Evolutionary conservation across 2,888 invertebrate species (phyloP), one percentile per base, ranked within the genome.

Genomic region (Drosophila putrida): DNA sequence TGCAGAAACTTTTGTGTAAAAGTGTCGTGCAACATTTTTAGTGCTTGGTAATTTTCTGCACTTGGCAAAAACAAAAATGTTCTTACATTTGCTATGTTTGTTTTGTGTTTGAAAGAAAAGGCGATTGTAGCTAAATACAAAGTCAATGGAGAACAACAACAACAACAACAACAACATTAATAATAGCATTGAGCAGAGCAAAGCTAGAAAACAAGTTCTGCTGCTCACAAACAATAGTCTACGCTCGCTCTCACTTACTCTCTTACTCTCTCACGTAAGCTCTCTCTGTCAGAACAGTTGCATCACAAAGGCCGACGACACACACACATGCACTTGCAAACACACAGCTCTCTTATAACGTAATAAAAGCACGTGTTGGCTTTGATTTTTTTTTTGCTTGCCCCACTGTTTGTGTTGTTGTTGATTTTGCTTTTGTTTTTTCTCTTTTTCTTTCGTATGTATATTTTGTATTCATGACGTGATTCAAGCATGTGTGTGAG

Each of bases 291-390:
- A 81, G 66, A 76, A 74, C 74, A 71, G 75, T 80, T 80, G 80
- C 81, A 80, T 81, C 80, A 80, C 75, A 71, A 60, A 76, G 49
- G 38, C 60, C 59, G 65, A 51, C 65, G 33, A 46, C 57, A 44
- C 39, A 65, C 38, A 63, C 44, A 66, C 63, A 57, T 31, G 44
- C 36, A 65, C 53, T 59, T 20, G 58, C 27, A 28, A 44, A 28
- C 55, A 44, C 58, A 63, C 53, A 57, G 65, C 58, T 69, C 67
- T 60, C 69, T 46, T 57, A 60, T 73, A 89, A 77, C 85, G 86
- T 89, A 89, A 91, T 88, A 89, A 90, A 91, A 91, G 90, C 90
- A 90, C 90, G 90, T 90, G 90, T 90, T 91, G 90, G 76, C 80
- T 88, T 89, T 89, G 86, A 70, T 79, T 81, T 81, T 71, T 78